Conservation (phyloP, 2,797 vertebrate species). For the Melanotaenia boesemani region DNA sequence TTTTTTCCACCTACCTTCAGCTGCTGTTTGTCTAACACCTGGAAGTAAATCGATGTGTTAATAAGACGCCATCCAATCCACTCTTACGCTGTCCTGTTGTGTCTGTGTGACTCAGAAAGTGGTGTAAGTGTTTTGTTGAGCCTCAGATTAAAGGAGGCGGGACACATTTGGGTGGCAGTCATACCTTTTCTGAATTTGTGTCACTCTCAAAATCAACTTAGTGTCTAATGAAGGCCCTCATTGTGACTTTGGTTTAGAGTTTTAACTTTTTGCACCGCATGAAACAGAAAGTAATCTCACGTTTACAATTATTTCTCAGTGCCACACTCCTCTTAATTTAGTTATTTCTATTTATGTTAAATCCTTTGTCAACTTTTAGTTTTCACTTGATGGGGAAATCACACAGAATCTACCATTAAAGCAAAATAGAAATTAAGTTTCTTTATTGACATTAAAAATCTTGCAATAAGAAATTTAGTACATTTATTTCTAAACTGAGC, state of each 20-base stretch:
- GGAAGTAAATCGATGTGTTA: constrained; percentile 25
- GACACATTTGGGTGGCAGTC: constrained; percentile 35
- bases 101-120: constrained; percentile 55
- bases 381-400: not conserved
- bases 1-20: constrained; percentile 61
- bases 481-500: not conserved
- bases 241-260: constrained; percentile 11
- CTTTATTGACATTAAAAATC: not conserved
- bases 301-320: too few species aligned
- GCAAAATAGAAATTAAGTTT: not conserved
- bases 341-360: not conserved
- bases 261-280: constrained; percentile 19
- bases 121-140: constrained; percentile 49
- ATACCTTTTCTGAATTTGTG: constrained; percentile 38
- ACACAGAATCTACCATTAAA: not conserved
- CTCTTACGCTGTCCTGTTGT: constrained; percentile 24
- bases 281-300: not conserved
- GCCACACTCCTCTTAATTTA: too few species aligned
- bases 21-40: constrained; percentile 35
- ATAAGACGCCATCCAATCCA: constrained; percentile 17
- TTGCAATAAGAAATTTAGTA: not conserved
- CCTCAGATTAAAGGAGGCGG: constrained; percentile 56
- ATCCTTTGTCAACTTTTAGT: not conserved
- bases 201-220: constrained; percentile 44
- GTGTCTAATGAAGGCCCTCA: constrained; percentile 17